Evolutionary conservation across 2,113 vertebrate species (phyloP).

Genomic region (Columba livia): DNA sequence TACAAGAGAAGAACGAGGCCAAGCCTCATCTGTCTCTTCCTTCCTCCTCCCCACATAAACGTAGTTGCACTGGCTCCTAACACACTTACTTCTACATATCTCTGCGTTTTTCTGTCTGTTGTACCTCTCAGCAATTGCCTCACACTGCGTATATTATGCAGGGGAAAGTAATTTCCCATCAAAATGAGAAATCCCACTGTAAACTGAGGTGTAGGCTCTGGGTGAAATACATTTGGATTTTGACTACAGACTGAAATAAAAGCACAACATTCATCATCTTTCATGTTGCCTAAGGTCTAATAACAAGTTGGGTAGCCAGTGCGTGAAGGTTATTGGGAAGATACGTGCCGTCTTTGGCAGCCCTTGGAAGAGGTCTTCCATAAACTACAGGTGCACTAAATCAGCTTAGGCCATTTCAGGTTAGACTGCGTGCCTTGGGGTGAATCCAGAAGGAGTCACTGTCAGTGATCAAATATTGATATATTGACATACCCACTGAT

Average conservation of each 20-base stretch:
- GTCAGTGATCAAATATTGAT: constrained; percentile 45
- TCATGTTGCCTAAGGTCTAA: background rate
- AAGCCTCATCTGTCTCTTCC: background rate
- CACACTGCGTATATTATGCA: background rate
- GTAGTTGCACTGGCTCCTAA: background rate
- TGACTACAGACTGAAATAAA: background rate
- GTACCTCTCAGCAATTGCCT: background rate
- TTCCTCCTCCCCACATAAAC: background rate
- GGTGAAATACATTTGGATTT: background rate
- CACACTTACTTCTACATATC: background rate
- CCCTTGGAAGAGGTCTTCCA: background rate
- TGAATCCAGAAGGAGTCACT: constrained; percentile 49
- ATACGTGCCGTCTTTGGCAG: background rate
- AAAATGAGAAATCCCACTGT: background rate
- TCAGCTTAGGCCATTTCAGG: background rate
- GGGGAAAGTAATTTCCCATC: background rate
- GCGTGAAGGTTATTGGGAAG: background rate
- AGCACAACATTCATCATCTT: background rate
- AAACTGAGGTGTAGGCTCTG: background rate
- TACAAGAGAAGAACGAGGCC: constrained; percentile 8
- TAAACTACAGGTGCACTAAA: constrained; percentile 20
- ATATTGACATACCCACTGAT: constrained; percentile 38
- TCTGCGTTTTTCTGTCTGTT: background rate
- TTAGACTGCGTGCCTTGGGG: constrained; percentile 10
- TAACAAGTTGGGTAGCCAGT: background rate